Evolutionary conservation across 2,113 vertebrate genomes (phyloP), one percentile per base, ranked within the genome.

Genomic region (Zeus faber): DNA sequence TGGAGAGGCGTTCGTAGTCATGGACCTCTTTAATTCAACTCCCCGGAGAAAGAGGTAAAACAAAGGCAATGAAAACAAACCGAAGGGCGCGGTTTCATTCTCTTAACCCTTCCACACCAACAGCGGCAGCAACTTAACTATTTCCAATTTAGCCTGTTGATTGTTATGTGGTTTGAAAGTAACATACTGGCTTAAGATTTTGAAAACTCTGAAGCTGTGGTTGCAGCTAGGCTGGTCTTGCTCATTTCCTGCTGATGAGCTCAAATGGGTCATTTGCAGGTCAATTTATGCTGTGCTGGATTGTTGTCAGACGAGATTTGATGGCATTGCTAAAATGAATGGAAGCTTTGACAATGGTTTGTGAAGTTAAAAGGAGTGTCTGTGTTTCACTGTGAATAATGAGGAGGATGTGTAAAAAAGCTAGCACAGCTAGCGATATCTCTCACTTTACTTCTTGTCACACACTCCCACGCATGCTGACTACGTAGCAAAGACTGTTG

Each of bases 1-100:
- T 67, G 2, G 46, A 70, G 55, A 50, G 40, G 69, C 57, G 58
- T 59, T 69, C 50, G 35, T 65, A 54, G 60, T 65, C 58, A 62
- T 67, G 53, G 68, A 61, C 64, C 73, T 60, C 70, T 72, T 81
- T 71, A 74, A 73, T 64, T 76, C 65, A 74, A 61, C 49, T 81
- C 72, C 41, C 58, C 9, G 46, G 73, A 65, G 62, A 67, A 52
- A 18, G 65, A 58, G 51, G 65, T 67, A 49, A 80, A 74, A 85
- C 78, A 85, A 80, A 81, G 69, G 43, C 47, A 7, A 58, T 52
- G 60, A 68, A 76, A 70, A 70, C 67, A 66, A 52, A 69, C 29
- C 3, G n/a, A 41, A 35, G 59, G 80, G 73, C 52, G 73, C 58
- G 71, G 76, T 72, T 52, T 59, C 39, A 48, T 31, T 49, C 31